Percentiles rank a stretch among this genome's conserved stretches.
Evolutionary conservation across 2,113 vertebrate species (phyloP).

Genomic region (Tinamus guttatus): DNA sequence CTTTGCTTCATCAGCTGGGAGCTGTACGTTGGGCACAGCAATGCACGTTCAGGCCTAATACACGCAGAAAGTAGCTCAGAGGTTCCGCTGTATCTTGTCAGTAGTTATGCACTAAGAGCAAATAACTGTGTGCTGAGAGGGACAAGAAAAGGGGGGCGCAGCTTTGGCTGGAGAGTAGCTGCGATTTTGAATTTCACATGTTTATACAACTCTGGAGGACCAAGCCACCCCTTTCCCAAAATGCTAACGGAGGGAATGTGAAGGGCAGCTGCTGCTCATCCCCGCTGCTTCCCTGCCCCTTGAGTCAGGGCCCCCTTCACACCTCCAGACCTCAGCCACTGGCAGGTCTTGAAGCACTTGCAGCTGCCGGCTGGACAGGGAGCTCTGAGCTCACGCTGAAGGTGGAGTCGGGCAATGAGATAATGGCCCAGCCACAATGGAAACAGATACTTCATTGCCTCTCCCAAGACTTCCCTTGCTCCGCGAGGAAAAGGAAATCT

Average conservation of each 20-base stretch:
- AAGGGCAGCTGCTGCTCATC: not conserved
- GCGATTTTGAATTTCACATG: not conserved
- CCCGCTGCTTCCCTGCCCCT: constrained; percentile 3
- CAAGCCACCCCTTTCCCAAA: not conserved
- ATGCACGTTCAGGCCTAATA: not conserved
- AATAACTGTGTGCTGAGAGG: not conserved
- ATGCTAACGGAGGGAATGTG: not conserved
- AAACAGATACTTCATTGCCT: not conserved
- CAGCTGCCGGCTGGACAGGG: not conserved
- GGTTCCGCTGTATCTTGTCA: not conserved
- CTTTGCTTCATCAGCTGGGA: not conserved
- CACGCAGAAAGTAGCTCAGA: not conserved
- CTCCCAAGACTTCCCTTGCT: not conserved
- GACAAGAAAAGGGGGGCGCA: not conserved
- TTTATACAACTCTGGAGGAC: not conserved
- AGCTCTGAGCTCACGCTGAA: not conserved
- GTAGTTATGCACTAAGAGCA: not conserved
- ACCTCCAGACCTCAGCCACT: not conserved
- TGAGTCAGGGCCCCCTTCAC: not conserved
- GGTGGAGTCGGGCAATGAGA: constrained; percentile 22
- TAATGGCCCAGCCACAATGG: not conserved
- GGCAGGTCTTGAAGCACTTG: not conserved
- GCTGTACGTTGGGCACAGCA: not conserved
- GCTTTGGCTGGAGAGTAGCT: not conserved
- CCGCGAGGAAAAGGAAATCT: not conserved